Evolutionary conservation across 1,140 invertebrate species (phyloP).

Genomic region (Drosophila pseudoananassae): DNA sequence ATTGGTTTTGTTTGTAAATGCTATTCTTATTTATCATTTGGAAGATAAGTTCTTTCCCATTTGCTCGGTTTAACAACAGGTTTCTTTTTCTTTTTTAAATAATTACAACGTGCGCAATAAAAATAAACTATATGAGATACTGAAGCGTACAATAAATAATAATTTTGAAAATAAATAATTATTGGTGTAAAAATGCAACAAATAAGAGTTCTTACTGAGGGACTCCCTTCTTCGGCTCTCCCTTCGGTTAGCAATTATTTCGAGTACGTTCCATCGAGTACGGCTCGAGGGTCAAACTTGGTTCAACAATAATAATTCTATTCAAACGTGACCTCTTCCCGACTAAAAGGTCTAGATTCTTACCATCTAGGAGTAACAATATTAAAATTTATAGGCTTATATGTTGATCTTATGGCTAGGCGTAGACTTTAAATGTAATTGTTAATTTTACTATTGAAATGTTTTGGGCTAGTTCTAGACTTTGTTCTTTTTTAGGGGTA

Average conservation of each 20-base stretch:
- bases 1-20: conserved; percentile 42
- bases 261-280: conserved; percentile 13
- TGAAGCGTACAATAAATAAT: conserved; percentile 45
- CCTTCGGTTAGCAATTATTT: conserved; percentile 12
- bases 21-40: conserved; percentile 54
- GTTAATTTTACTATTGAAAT: conserved; percentile 60
- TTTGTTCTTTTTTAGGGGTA: conserved; percentile 33
- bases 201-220: conserved; percentile 9
- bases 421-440: conserved; percentile 40
- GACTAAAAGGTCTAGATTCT: neutral
- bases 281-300: conserved; percentile 22
- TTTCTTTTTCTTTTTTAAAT: conserved; percentile 8
- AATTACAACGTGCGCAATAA: conserved; percentile 23
- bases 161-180: conserved; percentile 43
- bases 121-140: conserved; percentile 43
- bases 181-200: conserved; percentile 33
- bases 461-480: conserved; percentile 50
- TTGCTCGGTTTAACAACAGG: conserved; percentile 54
- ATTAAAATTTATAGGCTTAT: conserved; percentile 36
- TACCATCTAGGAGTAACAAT: conserved; percentile 46
- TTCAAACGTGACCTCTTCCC: conserved; percentile 21
- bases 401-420: conserved; percentile 31
- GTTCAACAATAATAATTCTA: conserved; percentile 35
- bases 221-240: neutral
- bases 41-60: conserved; percentile 45